phyloP scores from a whole-genome alignment of 1,140 invertebrate species.

The Polypedilum pembai region DNA sequence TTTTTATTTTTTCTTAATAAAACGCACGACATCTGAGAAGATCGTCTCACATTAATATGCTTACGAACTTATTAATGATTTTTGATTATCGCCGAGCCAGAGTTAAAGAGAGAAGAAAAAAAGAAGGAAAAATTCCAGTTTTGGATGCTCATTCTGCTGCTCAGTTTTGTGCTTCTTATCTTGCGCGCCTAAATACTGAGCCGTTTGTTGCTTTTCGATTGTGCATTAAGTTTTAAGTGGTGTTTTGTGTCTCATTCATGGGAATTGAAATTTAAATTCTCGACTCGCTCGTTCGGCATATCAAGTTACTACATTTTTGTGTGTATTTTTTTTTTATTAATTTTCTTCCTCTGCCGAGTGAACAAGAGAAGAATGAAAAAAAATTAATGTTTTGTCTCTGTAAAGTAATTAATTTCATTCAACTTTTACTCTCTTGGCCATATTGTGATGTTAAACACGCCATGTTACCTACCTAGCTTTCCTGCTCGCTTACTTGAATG shows the following conservation, averaged over 20 bases:
- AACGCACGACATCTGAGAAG: conserved; percentile 21
- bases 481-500: neutral
- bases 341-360: neutral
- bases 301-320: conserved; percentile 7
- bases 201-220: conserved; percentile 9
- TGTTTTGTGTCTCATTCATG: conserved; percentile 26
- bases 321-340: neutral
- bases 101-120: no score
- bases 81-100: neutral
- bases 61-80: conserved; percentile 20
- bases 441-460: neutral
- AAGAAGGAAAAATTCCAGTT: conserved; percentile 3
- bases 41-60: conserved; percentile 20
- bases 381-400: conserved; percentile 28
- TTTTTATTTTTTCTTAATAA: neutral
- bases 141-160: neutral
- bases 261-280: conserved; percentile 12
- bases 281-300: neutral
- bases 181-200: conserved; percentile 10
- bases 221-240: conserved; percentile 12
- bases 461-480: neutral
- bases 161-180: neutral
- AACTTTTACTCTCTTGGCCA: neutral
- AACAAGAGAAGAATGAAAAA: neutral
- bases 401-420: conserved; percentile 25